phyloP scores from a whole-genome alignment of 2,888 invertebrate genomes.

The Entomobrya multifasciata region DNA sequence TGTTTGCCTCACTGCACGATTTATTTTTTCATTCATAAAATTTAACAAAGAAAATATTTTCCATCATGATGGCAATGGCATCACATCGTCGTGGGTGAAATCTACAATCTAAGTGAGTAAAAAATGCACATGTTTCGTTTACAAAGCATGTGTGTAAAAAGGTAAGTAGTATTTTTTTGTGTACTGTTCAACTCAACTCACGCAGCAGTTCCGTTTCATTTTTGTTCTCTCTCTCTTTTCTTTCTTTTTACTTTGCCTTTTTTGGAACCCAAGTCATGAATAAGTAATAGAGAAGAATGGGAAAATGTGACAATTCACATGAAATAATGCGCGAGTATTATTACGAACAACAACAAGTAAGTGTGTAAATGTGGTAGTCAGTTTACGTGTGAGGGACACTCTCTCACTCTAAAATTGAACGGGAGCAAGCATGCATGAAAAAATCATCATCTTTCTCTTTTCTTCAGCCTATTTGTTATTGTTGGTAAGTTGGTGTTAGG shows the following conservation, averaged over 20 bases:
- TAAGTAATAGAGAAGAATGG: slow-evolving; percentile 51
- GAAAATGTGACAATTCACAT: slow-evolving; percentile 66
- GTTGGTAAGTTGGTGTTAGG: too few species aligned
- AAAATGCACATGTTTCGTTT: background rate
- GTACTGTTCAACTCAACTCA: too few species aligned
- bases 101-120: background rate
- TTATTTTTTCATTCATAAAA: slow-evolving; percentile 29
- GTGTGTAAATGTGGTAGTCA: too few species aligned
- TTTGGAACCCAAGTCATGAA: slow-evolving; percentile 59
- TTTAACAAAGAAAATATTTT: background rate
- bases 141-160: background rate
- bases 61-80: too few species aligned
- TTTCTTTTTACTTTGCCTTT: background rate
- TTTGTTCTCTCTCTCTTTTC: background rate
- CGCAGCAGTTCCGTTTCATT: slow-evolving; percentile 15
- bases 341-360: slow-evolving; percentile 26
- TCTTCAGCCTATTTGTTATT: background rate
- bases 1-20: slow-evolving; percentile 40
- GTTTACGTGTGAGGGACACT: too few species aligned
- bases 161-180: background rate
- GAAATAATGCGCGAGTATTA: slow-evolving; percentile 39
- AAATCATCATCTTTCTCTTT: slow-evolving; percentile 28
- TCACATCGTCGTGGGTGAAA: background rate
- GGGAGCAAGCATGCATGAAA: slow-evolving; percentile 59
- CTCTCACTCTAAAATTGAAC: too few species aligned